Base-by-base conservation (phyloP, 2,888 invertebrate genomes). In the Opisthograptis luteolata region DNA sequence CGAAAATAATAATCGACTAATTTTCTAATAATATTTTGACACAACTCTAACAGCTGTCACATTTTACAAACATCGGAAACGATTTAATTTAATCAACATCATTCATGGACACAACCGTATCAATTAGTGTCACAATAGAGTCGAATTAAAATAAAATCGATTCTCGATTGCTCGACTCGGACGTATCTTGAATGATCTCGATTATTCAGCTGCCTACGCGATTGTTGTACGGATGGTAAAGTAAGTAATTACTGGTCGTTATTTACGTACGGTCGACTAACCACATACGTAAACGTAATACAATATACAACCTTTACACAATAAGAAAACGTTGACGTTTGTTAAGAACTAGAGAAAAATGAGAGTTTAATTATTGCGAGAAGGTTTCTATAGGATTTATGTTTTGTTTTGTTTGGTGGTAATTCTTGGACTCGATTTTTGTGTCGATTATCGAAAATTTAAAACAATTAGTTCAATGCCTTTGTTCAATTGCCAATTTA, bases 91-190 rank as follows among this genome's bases (percentile, higher is more conserved):
- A 82, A 84, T 85, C 81, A 80, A 72, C 66, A 68, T 57, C 67
- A 64, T 77, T 79, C 79, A 77, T 71, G 68, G 70, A 73, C 35
- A 79, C 77, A 72, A 74, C 66, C 62, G 62, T 68, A 79, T 81
- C 81, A 73, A 85, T 86, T 84, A 84, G 68, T 76, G 81, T 77
- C 79, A 73, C 70, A 68, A 73, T 74, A 69, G 70, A 71, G 64
- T 66, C 60, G 61, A 61, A 63, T 72, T 75, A 56, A 71, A 73
- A 79, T 76, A 68, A 73, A 80, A 79, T 76, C 70, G 71, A 78
- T 74, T 73, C 62, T 59, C 60, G 66, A 75, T 73, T 55, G 59
- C 60, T 70, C 62, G 56, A 56, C 19, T 31, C 25, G 34, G 28
- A 24, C 34, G 28, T 39, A 50, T 50, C 43, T 43, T 24, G 50